Base-by-base conservation (phyloP, 2,888 invertebrate genomes). In the Drosophila flavopinicola region DNA sequence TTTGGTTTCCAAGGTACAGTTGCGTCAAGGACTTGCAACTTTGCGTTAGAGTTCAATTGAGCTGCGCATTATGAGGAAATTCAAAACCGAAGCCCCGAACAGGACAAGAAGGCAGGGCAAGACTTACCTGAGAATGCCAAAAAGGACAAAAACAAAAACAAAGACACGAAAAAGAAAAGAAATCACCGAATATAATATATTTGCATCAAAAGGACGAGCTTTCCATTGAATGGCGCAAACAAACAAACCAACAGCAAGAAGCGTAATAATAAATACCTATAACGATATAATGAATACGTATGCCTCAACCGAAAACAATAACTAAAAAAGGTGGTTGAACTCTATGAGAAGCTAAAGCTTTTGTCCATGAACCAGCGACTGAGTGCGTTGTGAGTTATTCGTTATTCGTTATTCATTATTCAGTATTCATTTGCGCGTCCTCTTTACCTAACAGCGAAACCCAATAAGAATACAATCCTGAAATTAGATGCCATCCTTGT, bases 121-220 rank as follows among this genome's bases (percentile, higher is more conserved):
- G 32, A n/a, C 35, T 42, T 63, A 67, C 64, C 56, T 58, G 53
- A 63, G 66, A 67, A 47, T 61, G 38, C 41, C 49, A 58, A 54
- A 58, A 54, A 51, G 53, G 52, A 69, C 60, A 66, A 67, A 44
- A 58, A 44, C 17, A 49, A 66, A 41, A 38, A 52, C 58, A 56
- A 66, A 45, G 49, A 56, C 37, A 56, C n/a, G n/a, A n/a, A n/a
- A n/a, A 69, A 51, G 42, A 1, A 10, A 54, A 41, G 25, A 15
- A 35, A 42, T 42, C 6, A 32, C 33, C 32, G 29, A 64, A 56
- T 53, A 45, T n/a, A n/a, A n/a, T n/a, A 53, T 51, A 65, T 69
- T 70, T 69, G 69, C 66, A 74, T 77, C 39, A 74, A 80, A 77
- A 78, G 82, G 82, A 78, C 78, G 64, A 80, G 66, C 60, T 60